A percentile compares a stretch with the other conserved stretches of the same genome.
Conservation (phyloP, 2,113 vertebrate genomes). For the Oryctolagus cuniculus region mOryCun1.1 NC_091448.1:54382501-54383000, state of each 20-base stretch:
- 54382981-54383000: neutral
- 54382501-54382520: neutral
- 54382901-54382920: fast-evolving
- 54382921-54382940: neutral
- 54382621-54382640: neutral
- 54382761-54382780: neutral
- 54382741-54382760: neutral
- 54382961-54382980: fast-evolving
- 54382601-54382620: neutral
- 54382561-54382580: neutral
- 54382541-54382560: neutral
- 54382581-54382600: neutral
- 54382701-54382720: neutral
- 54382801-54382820: neutral
- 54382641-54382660: neutral
- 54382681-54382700: neutral
- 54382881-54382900: neutral
- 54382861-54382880: neutral
- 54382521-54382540: neutral
- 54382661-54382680: no score
- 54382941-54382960: neutral
- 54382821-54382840: neutral
- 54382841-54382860: neutral
- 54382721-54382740: neutral
- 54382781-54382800: slow-evolving; percentile 36